phyloP scores from a whole-genome alignment of 2,888 invertebrate genomes.

The Odontothrips loti region DNA sequence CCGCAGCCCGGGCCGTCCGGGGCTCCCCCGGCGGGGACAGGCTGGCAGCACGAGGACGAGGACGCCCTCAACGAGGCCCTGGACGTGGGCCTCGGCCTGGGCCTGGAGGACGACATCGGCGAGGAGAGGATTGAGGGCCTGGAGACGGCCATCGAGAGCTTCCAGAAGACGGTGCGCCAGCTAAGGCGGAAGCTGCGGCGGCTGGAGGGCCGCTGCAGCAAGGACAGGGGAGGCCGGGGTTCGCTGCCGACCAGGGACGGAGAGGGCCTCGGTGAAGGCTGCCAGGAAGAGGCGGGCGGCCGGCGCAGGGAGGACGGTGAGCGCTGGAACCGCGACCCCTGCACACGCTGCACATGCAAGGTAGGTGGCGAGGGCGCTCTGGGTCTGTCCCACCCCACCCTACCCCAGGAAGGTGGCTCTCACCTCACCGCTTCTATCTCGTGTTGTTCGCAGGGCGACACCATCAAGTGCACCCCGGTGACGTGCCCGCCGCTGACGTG shows the following conservation, averaged over 20 bases:
- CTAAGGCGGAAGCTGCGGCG: constrained; percentile 51
- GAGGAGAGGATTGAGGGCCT: constrained; percentile 52
- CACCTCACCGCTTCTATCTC: neutral
- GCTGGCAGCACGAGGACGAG: constrained; percentile 34
- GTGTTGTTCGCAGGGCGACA: constrained; percentile 43
- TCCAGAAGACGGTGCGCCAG: constrained; percentile 53
- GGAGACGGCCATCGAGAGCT: constrained; percentile 51
- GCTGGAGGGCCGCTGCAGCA: constrained; percentile 45
- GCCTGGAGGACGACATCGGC: constrained; percentile 45
- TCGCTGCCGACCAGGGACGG: constrained; percentile 34
- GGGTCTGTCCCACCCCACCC: neutral
- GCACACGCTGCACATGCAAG: constrained; percentile 52
- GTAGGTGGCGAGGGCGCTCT: constrained; percentile 37
- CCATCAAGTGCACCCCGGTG: constrained; percentile 49
- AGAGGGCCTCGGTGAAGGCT: constrained; percentile 34
- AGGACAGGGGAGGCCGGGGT: constrained; percentile 40
- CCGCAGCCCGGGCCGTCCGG: neutral
- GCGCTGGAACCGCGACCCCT: constrained; percentile 50
- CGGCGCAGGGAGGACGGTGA: constrained; percentile 49
- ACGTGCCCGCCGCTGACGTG: constrained; percentile 48
- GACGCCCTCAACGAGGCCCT: constrained; percentile 36
- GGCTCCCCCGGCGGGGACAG: neutral
- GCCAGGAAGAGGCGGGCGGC: constrained; percentile 48
- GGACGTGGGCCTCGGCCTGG: constrained; percentile 45
- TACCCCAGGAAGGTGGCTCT: no score